These are phyloP conservation scores for Phymatocera aterrima DNA, from an alignment of 2,888 invertebrate genomes.

Conservation along the genomic window DNA sequence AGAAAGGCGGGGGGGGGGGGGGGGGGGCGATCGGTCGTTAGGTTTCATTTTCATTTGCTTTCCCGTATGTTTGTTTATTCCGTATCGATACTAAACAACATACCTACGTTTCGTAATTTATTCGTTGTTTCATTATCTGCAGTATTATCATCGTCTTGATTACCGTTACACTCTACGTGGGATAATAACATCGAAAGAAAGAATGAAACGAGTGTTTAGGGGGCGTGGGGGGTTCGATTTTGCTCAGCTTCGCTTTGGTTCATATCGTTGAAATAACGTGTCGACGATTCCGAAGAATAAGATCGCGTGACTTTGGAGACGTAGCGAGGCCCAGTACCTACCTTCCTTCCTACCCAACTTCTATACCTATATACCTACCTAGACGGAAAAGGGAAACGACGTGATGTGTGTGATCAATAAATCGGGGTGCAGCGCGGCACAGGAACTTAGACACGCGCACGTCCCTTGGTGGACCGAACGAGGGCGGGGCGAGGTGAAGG, in stretches of 20 bases:
- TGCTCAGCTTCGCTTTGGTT: not conserved
- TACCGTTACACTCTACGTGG: too few relatives aligned
- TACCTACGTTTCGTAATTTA: too few relatives aligned
- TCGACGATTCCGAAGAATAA: constrained; percentile 3
- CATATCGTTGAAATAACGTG: constrained; percentile 16
- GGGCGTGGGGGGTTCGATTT: not conserved
- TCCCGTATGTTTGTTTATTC: too few relatives aligned
- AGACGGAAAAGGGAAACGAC: constrained; percentile 51
- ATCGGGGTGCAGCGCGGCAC: constrained; percentile 62
- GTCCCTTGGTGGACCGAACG: constrained; percentile 46
- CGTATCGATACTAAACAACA: too few relatives aligned
- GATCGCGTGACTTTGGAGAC: constrained; percentile 15
- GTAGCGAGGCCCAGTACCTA: not conserved
- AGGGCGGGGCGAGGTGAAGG: too few relatives aligned
- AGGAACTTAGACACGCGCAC: constrained; percentile 57
- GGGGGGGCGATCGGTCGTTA: too few relatives aligned
- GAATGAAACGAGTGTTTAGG: too few relatives aligned
- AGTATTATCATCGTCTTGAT: too few relatives aligned
- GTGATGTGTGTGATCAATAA: constrained; percentile 72
- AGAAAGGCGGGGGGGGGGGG: too few relatives aligned
- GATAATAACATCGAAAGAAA: too few relatives aligned
- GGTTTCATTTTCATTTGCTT: too few relatives aligned
- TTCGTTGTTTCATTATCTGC: too few relatives aligned
- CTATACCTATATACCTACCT: constrained; percentile 50
- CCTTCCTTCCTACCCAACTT: constrained; percentile 15